Base-by-base conservation (phyloP, 2,113 vertebrate genomes). In the Grallaria varia region DNA sequence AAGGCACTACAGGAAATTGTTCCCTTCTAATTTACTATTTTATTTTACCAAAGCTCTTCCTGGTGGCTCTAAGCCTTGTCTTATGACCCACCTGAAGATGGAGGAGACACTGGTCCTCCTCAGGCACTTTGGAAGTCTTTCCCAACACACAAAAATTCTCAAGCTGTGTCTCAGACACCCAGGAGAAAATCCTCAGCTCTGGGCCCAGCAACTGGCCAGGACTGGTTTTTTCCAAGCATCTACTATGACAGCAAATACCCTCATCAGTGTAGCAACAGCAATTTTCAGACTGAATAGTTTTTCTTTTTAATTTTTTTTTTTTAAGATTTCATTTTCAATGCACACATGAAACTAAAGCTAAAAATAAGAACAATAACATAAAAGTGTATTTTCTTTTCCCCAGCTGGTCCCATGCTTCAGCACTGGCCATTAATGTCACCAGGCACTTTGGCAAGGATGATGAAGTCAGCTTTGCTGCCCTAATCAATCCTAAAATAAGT, bases 401-500 rank as follows among this genome's bases (percentile, higher is more conserved):
- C 35, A 27, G 27, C 33, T 19, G 81, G 18, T 4, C 31, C 52
- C 47, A 2, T 0, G 1, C 49, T 83, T 73, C 45, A 76, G 60
- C 12, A 1, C 9, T 47, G 49, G 63, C 64, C 82, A 67, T 71
- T 88, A 50, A n/a, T 4, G 52, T 37, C 79, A 72, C 30, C 50
- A 73, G 63, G 35, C 71, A 45, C 74, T 66, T 72, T n/a, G 72
- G 56, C 60, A 84, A 87, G 31, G 49, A 71, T 88, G 62, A 83
- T 74, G 80, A 84, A 84, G n/a, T 58, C 35, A 40, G 19, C 18
- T 76, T 87, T 27, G 4, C 71, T 63, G 23, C 37, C 67, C 75
- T 93, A 74, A 91, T 69, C 87, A 50, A 67, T 85, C 59, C 45
- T 42, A 33, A 85, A 84, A 22, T 45, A 66, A 82, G 21, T 42